Percentiles rank a stretch among this genome's conserved stretches.
These are phyloP conservation scores for Antitype chi DNA, from an alignment of 2,888 invertebrate genomes.

Conservation along the genomic window DNA sequence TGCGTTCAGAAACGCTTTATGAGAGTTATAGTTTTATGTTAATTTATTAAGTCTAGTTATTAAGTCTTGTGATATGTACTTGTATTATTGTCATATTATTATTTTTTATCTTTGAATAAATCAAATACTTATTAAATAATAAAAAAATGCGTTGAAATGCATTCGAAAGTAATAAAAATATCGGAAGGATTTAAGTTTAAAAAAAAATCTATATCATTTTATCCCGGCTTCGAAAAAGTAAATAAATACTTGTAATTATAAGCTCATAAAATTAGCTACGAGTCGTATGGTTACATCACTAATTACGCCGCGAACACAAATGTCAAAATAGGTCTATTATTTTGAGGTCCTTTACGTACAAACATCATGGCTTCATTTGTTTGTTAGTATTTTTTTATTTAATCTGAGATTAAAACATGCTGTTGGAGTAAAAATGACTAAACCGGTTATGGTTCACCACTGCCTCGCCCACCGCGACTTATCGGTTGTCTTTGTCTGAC, in stretches of 20 bases:
- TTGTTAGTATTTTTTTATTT: constrained; percentile 34
- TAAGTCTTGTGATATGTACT: constrained; percentile 29
- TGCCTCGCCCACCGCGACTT: constrained; percentile 35
- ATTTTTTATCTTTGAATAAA: constrained; percentile 26
- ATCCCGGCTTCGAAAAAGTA: constrained; percentile 33
- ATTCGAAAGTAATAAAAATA: constrained; percentile 32
- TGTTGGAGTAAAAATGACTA: constrained; percentile 34
- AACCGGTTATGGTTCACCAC: constrained; percentile 34
- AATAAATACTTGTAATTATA: constrained; percentile 28
- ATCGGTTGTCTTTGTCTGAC: constrained; percentile 31
- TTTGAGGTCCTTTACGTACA: constrained; percentile 33
- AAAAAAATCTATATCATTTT: constrained; percentile 26
- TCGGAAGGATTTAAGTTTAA: constrained; percentile 33
- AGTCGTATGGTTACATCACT: constrained; percentile 33
- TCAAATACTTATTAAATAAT: constrained; percentile 32
- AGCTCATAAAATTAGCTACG: constrained; percentile 34
- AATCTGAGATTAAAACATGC: constrained; percentile 34
- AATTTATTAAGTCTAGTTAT: constrained; percentile 29
- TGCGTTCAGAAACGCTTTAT: constrained; percentile 28
- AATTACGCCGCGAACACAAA: constrained; percentile 29
- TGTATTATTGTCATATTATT: constrained; percentile 31
- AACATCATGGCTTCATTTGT: constrained; percentile 34
- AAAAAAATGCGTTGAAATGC: constrained; percentile 31
- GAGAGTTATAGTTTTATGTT: constrained; percentile 28
- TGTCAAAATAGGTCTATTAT: constrained; percentile 35